A percentile compares a stretch with the other conserved stretches of the same genome.
phyloP scores from a whole-genome alignment of 1,140 invertebrate species.

The Mactra quadrangularis region DNA sequence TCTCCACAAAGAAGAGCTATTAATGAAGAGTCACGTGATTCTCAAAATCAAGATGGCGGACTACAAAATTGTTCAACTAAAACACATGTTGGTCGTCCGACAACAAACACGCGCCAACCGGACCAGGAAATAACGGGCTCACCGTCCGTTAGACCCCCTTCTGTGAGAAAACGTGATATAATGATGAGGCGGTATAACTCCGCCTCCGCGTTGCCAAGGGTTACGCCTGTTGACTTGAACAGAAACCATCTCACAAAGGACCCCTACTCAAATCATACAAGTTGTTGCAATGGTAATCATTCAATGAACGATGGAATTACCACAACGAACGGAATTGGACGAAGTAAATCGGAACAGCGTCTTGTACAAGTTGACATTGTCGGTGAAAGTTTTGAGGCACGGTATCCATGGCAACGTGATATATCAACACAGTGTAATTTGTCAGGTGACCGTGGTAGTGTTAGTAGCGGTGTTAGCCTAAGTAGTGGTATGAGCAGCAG shows the following conservation, averaged over 20 bases:
- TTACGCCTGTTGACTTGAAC: slow-evolving; percentile 33
- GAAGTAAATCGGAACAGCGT: not conserved
- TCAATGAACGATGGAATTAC: not conserved
- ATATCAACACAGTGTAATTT: slow-evolving; percentile 80
- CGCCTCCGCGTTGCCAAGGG: slow-evolving; percentile 20
- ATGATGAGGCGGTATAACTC: slow-evolving; percentile 52
- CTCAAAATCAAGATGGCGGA: not conserved
- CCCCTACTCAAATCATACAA: not conserved
- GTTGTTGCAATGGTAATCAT: slow-evolving; percentile 22
- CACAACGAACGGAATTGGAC: not conserved
- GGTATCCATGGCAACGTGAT: slow-evolving; percentile 83
- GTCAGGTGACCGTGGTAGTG: slow-evolving; percentile 6
- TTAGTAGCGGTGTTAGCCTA: slow-evolving; percentile 6
- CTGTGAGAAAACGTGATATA: slow-evolving; percentile 44
- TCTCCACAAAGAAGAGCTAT: slow-evolving; percentile 5
- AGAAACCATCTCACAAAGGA: slow-evolving; percentile 38
- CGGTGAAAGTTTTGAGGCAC: slow-evolving; percentile 78
- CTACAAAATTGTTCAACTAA: not conserved
- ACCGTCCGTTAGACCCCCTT: slow-evolving; percentile 19
- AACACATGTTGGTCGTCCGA: not conserved
- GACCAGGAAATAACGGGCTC: not conserved
- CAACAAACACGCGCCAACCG: not conserved
- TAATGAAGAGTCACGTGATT: not conserved
- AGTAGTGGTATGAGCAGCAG: slow-evolving; percentile 12
- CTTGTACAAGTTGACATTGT: slow-evolving; percentile 76